Evolutionary conservation across 2,888 invertebrate genomes (phyloP).

Genomic region (Dryocosmus kuriphilus): DNA sequence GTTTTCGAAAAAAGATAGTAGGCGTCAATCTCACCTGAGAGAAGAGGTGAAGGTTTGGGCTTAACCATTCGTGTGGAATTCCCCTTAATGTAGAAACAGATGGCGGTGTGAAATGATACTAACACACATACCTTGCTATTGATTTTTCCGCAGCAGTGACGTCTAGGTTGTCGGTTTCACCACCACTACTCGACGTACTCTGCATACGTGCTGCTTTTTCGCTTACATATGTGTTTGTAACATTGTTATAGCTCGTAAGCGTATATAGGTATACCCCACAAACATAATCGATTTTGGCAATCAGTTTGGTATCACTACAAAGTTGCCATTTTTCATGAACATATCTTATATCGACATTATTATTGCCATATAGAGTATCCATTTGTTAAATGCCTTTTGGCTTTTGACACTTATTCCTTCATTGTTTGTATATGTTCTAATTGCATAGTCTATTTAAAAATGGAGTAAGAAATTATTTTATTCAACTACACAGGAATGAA

Average conservation of each 20-base stretch:
- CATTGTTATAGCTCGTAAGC: slow-evolving; percentile 16
- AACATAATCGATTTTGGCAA: slow-evolving; percentile 12
- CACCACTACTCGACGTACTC: slow-evolving; percentile 51
- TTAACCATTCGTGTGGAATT: slow-evolving; percentile 48
- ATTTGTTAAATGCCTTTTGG: no score
- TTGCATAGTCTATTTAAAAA: no score
- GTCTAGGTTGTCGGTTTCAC: slow-evolving; percentile 56
- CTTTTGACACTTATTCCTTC: no score
- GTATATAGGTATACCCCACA: slow-evolving; percentile 35
- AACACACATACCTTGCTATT: slow-evolving; percentile 69
- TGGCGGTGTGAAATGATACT: slow-evolving; percentile 67
- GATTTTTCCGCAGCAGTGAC: slow-evolving; percentile 65
- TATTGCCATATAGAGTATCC: no score
- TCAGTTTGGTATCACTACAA: neutral
- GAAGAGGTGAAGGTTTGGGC: slow-evolving; percentile 23
- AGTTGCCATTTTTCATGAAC: neutral
- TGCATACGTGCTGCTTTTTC: slow-evolving; percentile 50
- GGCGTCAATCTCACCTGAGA: neutral
- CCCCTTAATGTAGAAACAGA: slow-evolving; percentile 50
- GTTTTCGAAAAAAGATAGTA: neutral
- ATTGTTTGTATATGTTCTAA: no score
- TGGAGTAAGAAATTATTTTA: no score
- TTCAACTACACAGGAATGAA: no score
- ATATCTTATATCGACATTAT: no score
- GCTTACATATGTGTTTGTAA: slow-evolving; percentile 37